Evolutionary conservation across 2,888 invertebrate species (phyloP).

Genomic region (Norana najaformis): DNA sequence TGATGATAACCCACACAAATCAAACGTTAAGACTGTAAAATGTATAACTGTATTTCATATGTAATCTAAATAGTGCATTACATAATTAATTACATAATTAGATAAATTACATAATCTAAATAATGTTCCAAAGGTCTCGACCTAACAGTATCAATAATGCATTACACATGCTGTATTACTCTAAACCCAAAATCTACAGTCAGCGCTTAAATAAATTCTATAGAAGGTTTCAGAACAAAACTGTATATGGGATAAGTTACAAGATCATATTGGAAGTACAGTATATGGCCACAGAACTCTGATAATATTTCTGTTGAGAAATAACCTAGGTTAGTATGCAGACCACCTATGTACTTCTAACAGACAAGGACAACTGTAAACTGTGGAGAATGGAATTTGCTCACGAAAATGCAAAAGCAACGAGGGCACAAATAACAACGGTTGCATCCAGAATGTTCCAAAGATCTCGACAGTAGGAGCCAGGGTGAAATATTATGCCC

Average conservation of each 20-base stretch:
- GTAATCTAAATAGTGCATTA: too few relatives aligned
- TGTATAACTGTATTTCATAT: too few relatives aligned
- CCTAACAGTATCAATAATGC: too few relatives aligned
- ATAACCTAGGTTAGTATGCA: not conserved
- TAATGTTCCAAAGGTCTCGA: too few relatives aligned
- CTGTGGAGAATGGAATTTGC: slow-evolving; percentile 44
- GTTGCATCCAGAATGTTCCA: slow-evolving; percentile 99
- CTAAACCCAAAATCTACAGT: too few relatives aligned
- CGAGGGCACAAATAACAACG: slow-evolving; percentile 95
- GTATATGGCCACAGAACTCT: not conserved
- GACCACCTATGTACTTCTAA: not conserved
- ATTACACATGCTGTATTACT: too few relatives aligned
- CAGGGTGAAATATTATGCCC: slow-evolving; percentile 94
- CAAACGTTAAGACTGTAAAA: too few relatives aligned
- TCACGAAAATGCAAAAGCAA: slow-evolving; percentile 87
- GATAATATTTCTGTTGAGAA: not conserved
- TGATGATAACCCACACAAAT: too few relatives aligned
- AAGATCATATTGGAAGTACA: not conserved
- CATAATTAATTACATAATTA: too few relatives aligned
- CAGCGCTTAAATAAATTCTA: not conserved
- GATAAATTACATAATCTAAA: too few relatives aligned
- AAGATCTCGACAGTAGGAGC: slow-evolving; percentile 94
- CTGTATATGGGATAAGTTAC: not conserved
- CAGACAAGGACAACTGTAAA: not conserved
- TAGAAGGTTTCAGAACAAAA: not conserved